Evolutionary conservation across 1,140 invertebrate genomes (phyloP).

Genomic region (Drosophila yakuba): DNA sequence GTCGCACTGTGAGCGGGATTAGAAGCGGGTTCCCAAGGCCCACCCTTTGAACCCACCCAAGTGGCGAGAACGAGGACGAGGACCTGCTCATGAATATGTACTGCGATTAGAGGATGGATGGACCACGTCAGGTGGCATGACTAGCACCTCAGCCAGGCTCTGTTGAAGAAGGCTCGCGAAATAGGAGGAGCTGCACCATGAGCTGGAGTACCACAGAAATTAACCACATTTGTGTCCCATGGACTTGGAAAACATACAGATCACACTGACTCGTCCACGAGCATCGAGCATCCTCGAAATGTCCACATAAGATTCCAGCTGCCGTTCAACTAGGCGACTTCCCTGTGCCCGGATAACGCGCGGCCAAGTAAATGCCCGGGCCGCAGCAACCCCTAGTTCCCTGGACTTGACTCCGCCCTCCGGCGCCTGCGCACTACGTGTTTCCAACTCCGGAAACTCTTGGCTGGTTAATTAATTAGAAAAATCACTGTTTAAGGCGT

Average conservation of each 20-base stretch:
- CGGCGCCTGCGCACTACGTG: conserved; percentile 1
- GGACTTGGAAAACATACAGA: neutral
- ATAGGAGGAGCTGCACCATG: too few relatives aligned
- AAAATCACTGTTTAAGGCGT: conserved; percentile 19
- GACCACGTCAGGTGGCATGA: conserved; percentile 9
- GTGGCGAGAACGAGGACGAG: conserved; percentile 19
- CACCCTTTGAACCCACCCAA: conserved; percentile 16
- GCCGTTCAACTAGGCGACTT: neutral
- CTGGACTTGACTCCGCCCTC: conserved; percentile 15
- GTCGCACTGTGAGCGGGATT: conserved; percentile 65
- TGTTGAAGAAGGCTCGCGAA: too few relatives aligned
- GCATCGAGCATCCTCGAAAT: neutral
- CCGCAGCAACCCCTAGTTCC: neutral
- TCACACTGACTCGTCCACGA: neutral
- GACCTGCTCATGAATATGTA: conserved; percentile 56
- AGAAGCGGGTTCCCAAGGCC: conserved; percentile 58
- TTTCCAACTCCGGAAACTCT: neutral
- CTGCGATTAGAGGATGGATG: neutral
- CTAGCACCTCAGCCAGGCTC: neutral
- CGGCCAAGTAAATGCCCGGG: neutral
- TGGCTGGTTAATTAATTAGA: neutral
- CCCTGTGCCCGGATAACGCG: neutral
- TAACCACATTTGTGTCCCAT: neutral
- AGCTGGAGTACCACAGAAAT: too few relatives aligned
- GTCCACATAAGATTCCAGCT: neutral